These are phyloP conservation scores for Danaus plexippus DNA, from an alignment of 1,140 invertebrate species.

Conservation along the genomic window DNA sequence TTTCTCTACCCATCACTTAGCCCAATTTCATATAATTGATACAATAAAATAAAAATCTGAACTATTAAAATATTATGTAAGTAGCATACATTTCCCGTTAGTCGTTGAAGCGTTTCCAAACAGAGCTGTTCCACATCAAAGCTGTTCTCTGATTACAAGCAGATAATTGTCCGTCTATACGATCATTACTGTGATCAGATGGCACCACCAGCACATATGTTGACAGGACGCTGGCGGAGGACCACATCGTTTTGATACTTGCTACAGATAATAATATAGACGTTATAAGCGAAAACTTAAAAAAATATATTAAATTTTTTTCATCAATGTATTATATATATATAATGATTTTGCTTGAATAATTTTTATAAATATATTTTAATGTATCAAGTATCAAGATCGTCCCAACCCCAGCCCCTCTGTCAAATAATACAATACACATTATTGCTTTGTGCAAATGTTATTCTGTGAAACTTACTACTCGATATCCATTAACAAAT, in stretches of 20 bases:
- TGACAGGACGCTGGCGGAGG: conserved; percentile 29
- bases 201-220: conserved; percentile 57
- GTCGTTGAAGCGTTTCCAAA: no score
- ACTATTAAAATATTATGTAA: no score
- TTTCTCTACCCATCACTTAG: no score
- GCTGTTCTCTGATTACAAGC: conserved; percentile 49
- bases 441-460: conserved; percentile 53
- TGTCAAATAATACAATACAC: conserved; percentile 53
- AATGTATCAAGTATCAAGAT: conserved; percentile 29
- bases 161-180: conserved; percentile 42
- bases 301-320: no score
- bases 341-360: no score
- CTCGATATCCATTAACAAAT: conserved; percentile 15
- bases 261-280: background rate
- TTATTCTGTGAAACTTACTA: conserved; percentile 35
- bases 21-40: no score
- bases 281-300: no score
- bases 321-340: no score
- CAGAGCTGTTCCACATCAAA: conserved; percentile 27
- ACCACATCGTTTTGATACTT: conserved; percentile 37
- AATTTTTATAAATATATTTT: background rate
- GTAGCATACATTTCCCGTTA: no score
- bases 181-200: conserved; percentile 59
- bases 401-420: conserved; percentile 16
- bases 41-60: no score